These are phyloP conservation scores for Tachyglossus aculeatus DNA, from an alignment of 2,797 vertebrate species.

Conservation along the genomic window DNA sequence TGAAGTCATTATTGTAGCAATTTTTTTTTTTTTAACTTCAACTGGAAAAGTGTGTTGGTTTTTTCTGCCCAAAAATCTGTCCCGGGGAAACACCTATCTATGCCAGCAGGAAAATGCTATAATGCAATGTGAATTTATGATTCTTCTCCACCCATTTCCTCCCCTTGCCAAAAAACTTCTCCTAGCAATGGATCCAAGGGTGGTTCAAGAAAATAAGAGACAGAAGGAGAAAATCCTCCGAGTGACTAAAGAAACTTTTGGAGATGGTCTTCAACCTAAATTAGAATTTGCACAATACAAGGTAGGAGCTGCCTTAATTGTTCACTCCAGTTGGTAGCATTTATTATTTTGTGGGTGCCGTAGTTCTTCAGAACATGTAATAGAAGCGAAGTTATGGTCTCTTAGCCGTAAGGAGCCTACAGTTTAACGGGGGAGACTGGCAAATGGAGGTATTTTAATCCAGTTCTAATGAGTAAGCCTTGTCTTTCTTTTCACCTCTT, in stretches of 20 bases:
- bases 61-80: background rate
- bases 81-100: background rate
- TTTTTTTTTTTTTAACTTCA: no score
- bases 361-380: no score
- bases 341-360: background rate
- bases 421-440: no score
- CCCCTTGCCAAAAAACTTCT: no score
- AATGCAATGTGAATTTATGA: background rate
- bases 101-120: background rate
- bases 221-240: conserved; percentile 74
- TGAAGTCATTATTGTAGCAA: background rate
- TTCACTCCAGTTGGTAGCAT: background rate
- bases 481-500: no score
- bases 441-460: background rate
- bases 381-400: no score
- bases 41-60: no score
- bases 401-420: no score
- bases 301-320: conserved; percentile 52
- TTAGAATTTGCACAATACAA: conserved; percentile 84
- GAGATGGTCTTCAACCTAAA: conserved; percentile 79
- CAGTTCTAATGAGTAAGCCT: background rate
- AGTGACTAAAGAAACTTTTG: conserved; percentile 83
- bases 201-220: conserved; percentile 79
- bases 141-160: background rate
- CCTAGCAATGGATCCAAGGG: conserved; percentile 77